Base-by-base conservation (phyloP, 1,140 invertebrate genomes). In the Drosophila prosaltans region DNA sequence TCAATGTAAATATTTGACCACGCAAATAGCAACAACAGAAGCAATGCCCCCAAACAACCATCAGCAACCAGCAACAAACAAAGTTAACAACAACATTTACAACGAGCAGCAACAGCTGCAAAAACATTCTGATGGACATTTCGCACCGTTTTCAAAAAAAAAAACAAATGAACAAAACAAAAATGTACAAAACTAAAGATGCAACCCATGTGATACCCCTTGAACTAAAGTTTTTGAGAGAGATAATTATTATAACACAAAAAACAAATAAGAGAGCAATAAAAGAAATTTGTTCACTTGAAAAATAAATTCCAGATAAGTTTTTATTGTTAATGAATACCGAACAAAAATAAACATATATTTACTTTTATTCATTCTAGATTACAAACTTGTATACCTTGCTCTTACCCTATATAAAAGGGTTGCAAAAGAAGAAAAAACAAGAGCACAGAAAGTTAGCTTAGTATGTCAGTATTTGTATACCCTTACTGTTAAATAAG, bases 1-100 rank as follows among this genome's bases (percentile, higher is more conserved):
- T 74, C 70, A 80, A 55, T 70, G 54, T 73, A 79, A 78, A 74
- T 83, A 83, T 86, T 89, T 82, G 73, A 77, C 83, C 83, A 64
- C 80, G 78, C 45, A 72, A 67, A 45, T 40, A 63, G 68, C 63
- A 81, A 75, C 61, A 60, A 64, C 51, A 61, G 48, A 69, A 69
- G 68, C 78, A 69, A 69, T 62, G 45, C 40, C 61, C 61, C 26
- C 36, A 30, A 65, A 60, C 55, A 69, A 30, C n/a, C 63, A 65
- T 11, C 55, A 75, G 48, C 32, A 3, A 39, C 78, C 32, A 58
- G 16, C 10, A 69, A 54, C 51, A 57, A 69, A 11, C 32, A 28
- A 51, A 48, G 43, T 54, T 72, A 57, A 36, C 65, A 59, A 64
- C 67, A 84, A 65, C 55, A 79, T 45, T 51, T 65, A 61, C 60